Evolutionary conservation across 2,888 invertebrate genomes (phyloP).

Genomic region (Dynastes hyllus): DNA sequence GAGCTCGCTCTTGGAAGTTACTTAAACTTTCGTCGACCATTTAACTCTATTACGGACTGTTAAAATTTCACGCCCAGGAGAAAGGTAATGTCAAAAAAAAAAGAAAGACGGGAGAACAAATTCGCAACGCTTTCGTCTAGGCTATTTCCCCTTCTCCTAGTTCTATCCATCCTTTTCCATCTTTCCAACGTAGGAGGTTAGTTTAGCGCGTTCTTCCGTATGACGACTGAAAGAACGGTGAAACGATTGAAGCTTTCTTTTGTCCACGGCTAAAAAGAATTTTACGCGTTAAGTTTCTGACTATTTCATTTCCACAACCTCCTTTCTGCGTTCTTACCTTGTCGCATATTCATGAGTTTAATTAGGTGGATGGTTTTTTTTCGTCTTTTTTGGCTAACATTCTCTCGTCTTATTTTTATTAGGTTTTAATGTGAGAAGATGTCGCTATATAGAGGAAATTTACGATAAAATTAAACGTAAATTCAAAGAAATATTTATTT

Average conservation of each 20-base stretch:
- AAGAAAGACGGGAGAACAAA: background rate
- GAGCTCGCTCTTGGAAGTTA: background rate
- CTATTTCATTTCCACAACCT: background rate
- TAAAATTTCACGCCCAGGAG: constrained; percentile 23
- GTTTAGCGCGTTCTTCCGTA: too few relatives aligned
- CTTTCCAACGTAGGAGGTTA: too few relatives aligned
- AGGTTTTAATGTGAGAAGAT: background rate
- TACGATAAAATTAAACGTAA: too few relatives aligned
- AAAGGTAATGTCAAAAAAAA: background rate
- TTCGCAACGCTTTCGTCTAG: too few relatives aligned
- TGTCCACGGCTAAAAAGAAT: too few relatives aligned
- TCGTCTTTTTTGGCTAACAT: background rate
- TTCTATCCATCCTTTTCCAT: too few relatives aligned
- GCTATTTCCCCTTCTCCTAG: too few relatives aligned
- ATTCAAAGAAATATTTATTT: too few relatives aligned
- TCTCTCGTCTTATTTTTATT: background rate
- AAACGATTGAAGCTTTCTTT: too few relatives aligned
- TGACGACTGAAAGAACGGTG: background rate
- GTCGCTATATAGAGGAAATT: too few relatives aligned
- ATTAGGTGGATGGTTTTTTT: constrained; percentile 3
- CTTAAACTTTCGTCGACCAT: constrained; percentile 2
- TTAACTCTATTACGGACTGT: constrained; percentile 28
- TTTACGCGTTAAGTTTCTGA: too few relatives aligned
- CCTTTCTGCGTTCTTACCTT: background rate
- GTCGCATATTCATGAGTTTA: constrained; percentile 12